Evolutionary conservation across 2,888 invertebrate species (phyloP).

Genomic region (Leucoma salicis): DNA sequence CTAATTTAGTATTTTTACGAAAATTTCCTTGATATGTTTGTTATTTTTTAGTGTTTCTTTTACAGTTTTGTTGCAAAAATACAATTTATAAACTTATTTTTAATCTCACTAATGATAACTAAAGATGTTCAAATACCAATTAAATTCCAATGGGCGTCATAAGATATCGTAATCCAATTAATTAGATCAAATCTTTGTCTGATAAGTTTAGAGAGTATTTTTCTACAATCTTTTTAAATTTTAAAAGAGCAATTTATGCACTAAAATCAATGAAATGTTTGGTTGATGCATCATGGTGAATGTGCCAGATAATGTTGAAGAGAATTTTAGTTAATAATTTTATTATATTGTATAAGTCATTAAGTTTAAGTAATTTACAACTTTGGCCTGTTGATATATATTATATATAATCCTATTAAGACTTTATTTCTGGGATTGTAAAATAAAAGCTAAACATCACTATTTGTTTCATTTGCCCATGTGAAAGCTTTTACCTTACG

Average conservation of each 20-base stretch:
- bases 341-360: constrained; percentile 82
- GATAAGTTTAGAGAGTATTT: constrained; percentile 77
- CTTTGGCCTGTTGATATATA: constrained; percentile 81
- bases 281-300: constrained; percentile 76
- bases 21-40: constrained; percentile 2
- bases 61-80: constrained; percentile 8
- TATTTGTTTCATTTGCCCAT: constrained; percentile 51
- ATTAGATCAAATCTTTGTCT: constrained; percentile 66
- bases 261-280: constrained; percentile 75
- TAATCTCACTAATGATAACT: constrained; percentile 74
- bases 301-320: constrained; percentile 79
- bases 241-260: constrained; percentile 72
- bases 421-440: constrained; percentile 82
- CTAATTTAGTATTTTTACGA: constrained; percentile 9
- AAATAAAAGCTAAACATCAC: constrained; percentile 75
- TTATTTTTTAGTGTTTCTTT: constrained; percentile 10
- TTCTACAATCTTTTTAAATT: constrained; percentile 79
- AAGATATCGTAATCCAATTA: constrained; percentile 56
- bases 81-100: constrained; percentile 33
- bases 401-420: constrained; percentile 80
- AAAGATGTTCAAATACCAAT: constrained; percentile 31
- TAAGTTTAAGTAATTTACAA: constrained; percentile 83
- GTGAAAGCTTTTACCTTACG: too few species aligned
- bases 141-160: constrained; percentile 58
- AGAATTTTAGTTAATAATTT: constrained; percentile 82